Conservation (phyloP, 2,888 invertebrate species). For the Flexamia atlantica region DNA sequence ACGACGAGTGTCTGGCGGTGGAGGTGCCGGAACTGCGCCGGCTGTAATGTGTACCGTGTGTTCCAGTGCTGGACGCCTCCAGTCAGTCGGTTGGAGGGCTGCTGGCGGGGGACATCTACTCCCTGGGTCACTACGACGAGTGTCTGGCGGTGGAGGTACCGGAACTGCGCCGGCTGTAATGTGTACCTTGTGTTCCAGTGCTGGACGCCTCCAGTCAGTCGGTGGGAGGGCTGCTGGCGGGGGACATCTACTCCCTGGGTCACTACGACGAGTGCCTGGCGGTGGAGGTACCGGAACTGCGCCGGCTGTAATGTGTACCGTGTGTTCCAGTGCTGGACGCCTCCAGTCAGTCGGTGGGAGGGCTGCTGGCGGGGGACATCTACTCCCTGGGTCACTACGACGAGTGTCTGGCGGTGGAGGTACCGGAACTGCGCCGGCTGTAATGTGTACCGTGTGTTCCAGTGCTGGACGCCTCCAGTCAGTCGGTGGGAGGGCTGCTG, state of each 20-base stretch:
- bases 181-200: constrained; percentile 77
- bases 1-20: no score
- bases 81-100: constrained; percentile 84
- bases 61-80: constrained; percentile 83
- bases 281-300: no score
- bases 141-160: no score
- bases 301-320: no score
- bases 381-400: no score
- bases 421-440: no score
- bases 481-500: constrained; percentile 82
- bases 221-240: constrained; percentile 82
- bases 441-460: constrained; percentile 74
- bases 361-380: constrained; percentile 83
- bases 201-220: constrained; percentile 84
- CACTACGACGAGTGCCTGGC: no score
- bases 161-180: no score
- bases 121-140: no score
- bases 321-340: constrained; percentile 84
- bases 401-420: no score
- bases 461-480: constrained; percentile 86
- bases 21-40: no score
- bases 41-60: constrained; percentile 70
- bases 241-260: constrained; percentile 82
- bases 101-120: constrained; percentile 74
- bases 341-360: constrained; percentile 83